Evolutionary conservation across 2,797 vertebrate genomes (phyloP).

Genomic region (Bovichtus diacanthus): DNA sequence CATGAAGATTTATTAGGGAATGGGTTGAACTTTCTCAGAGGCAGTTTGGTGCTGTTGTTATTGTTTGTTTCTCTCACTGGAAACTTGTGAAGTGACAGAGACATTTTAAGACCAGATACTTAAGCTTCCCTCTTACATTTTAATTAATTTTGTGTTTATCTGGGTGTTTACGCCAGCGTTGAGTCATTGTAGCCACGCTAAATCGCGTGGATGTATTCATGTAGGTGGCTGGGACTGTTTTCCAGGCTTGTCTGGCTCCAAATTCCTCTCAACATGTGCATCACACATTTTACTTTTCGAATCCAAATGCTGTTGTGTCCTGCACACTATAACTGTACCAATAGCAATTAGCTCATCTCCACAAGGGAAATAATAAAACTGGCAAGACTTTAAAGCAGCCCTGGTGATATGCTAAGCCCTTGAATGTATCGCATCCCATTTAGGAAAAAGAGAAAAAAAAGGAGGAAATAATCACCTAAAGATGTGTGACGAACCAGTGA

Average conservation of each 20-base stretch:
- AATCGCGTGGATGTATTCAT: slow-evolving; percentile 51
- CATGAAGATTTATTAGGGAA: slow-evolving; percentile 46
- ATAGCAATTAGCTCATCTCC: slow-evolving; percentile 78
- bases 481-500: slow-evolving; percentile 64
- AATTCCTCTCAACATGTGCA: slow-evolving; percentile 74
- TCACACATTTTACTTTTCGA: slow-evolving; percentile 73
- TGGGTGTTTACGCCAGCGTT: slow-evolving; percentile 53
- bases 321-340: slow-evolving; percentile 65
- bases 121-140: slow-evolving; percentile 53
- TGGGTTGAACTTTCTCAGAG: slow-evolving; percentile 46
- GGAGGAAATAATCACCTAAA: slow-evolving; percentile 76
- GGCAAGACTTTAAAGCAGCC: slow-evolving; percentile 72
- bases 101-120: slow-evolving; percentile 51
- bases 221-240: slow-evolving; percentile 54
- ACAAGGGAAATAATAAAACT: slow-evolving; percentile 68
- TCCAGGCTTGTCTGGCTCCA: slow-evolving; percentile 45
- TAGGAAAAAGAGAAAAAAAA: slow-evolving; percentile 28
- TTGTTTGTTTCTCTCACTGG: slow-evolving; percentile 52
- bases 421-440: slow-evolving; percentile 55
- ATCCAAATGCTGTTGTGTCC: slow-evolving; percentile 55
- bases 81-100: slow-evolving; percentile 45
- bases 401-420: slow-evolving; percentile 42
- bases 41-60: slow-evolving; percentile 43
- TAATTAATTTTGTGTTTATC: slow-evolving; percentile 73
- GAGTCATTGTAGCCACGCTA: slow-evolving; percentile 48